Percentiles rank a stretch among this genome's conserved stretches.
Conservation (phyloP, 2,888 invertebrate genomes). For the Tenthredo livida region DNA sequence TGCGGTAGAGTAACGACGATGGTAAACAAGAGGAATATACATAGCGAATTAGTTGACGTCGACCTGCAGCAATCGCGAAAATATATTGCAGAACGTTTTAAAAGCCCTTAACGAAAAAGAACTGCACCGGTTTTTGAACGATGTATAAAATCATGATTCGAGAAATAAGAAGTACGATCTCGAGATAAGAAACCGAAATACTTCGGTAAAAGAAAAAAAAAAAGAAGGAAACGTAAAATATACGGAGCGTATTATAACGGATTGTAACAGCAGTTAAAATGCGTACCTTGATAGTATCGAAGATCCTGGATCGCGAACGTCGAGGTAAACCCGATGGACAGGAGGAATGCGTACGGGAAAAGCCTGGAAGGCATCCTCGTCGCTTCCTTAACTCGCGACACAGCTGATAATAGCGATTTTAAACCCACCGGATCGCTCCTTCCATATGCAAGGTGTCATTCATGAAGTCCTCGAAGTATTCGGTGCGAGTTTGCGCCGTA, state of each 20-base stretch:
- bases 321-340: conserved; percentile 66
- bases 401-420: conserved; percentile 53
- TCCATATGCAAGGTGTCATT: conserved; percentile 53
- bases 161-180: neutral
- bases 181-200: neutral
- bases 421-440: conserved; percentile 41
- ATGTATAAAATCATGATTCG: neutral
- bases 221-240: neutral
- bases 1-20: neutral
- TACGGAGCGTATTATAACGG: neutral
- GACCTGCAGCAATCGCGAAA: neutral
- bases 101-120: neutral
- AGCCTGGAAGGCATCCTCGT: conserved; percentile 68
- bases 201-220: neutral
- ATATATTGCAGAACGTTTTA: neutral
- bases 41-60: neutral
- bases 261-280: neutral
- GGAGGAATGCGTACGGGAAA: conserved; percentile 64
- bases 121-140: neutral
- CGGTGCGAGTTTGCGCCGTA: conserved; percentile 33
- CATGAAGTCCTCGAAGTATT: conserved; percentile 51
- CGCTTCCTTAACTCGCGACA: conserved; percentile 53
- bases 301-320: conserved; percentile 68
- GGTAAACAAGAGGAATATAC: conserved; percentile 15
- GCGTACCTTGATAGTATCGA: conserved; percentile 73